Base-by-base conservation (phyloP, 2,888 invertebrate species). In the Candidula unifasciata region DNA sequence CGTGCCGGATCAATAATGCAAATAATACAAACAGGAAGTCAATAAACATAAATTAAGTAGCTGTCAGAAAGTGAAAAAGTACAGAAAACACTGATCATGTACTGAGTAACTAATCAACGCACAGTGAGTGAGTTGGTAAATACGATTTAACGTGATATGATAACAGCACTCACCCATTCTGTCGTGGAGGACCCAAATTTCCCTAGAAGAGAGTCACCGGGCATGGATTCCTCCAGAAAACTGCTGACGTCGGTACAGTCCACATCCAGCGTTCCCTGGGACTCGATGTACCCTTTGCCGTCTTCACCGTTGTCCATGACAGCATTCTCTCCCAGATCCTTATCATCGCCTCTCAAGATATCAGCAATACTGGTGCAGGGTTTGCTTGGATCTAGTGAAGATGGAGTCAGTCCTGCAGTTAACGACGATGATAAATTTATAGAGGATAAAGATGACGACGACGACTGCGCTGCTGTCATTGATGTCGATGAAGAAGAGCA, bases 341-440 rank as follows among this genome's bases (percentile, higher is more conserved):
- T 80, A 37, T 80, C 80, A 8, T 80, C 80, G 10, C 80, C 80
- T 24, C 68, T 80, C 16, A 80, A n/a, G 54, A 80, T 68, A 21
- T 80, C 68, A 18, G 80, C 80, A 30, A 80, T 79, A 18, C 64
- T 66, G 10, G 80, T 52, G 8, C 52, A 52, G 3, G 80, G 13
- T 24, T 27, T n/a, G 10, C 18, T 64, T 37, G 64, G 13, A 27
- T 37, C 78, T 21, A 24, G 13, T 66, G 13, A 13, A 5, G 78
- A 64, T 10, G 33, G 5, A 16, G 77, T 10, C n/a, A 60, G 24
- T 10, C n/a, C 8, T 33, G 77, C 33, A n/a, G 6, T 33, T 13
- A 54, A 52, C 33, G 76, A 57, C 18, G 77, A 16, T 27, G 66
- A 27, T 13, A 64, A 64, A 37, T 64, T 1, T 16, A 30, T 37